phyloP scores from a whole-genome alignment of 2,113 vertebrate genomes.

The Osmerus mordax region DNA sequence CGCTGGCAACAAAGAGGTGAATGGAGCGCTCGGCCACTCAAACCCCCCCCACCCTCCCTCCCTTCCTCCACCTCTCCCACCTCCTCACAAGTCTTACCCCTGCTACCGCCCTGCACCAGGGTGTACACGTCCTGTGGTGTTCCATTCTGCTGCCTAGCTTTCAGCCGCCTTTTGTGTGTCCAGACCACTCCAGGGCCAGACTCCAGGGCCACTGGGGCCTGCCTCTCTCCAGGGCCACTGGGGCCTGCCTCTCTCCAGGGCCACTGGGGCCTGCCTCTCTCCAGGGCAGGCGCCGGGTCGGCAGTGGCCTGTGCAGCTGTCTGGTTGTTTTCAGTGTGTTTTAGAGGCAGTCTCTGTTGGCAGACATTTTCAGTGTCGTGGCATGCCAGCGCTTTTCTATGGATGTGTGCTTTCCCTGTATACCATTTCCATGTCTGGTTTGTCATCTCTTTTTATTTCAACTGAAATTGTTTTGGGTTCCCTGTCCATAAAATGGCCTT shows the following conservation, averaged over 20 bases:
- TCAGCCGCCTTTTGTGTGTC: too few species aligned
- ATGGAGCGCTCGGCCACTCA: constrained; percentile 45
- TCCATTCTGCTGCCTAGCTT: constrained; percentile 25
- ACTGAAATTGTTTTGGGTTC: too few species aligned
- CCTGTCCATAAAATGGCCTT: background rate
- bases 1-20: constrained; percentile 69
- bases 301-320: background rate
- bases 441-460: too few species aligned
- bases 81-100: constrained; percentile 1
- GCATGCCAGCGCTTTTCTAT: too few species aligned
- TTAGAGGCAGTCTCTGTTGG: background rate
- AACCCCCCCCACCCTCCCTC: background rate
- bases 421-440: too few species aligned
- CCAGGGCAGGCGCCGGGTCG: background rate
- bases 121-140: constrained; percentile 15
- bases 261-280: background rate
- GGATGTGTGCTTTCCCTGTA: too few species aligned
- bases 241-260: background rate
- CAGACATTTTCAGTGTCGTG: too few species aligned
- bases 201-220: background rate
- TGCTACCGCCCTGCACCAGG: constrained; percentile 10
- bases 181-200: too few species aligned
- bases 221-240: background rate
- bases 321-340: background rate
- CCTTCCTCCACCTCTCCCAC: background rate